A percentile compares a stretch with the other conserved stretches of the same genome.
phyloP scores from a whole-genome alignment of 1,140 invertebrate species.

The Tetramorium alpestre region DNA sequence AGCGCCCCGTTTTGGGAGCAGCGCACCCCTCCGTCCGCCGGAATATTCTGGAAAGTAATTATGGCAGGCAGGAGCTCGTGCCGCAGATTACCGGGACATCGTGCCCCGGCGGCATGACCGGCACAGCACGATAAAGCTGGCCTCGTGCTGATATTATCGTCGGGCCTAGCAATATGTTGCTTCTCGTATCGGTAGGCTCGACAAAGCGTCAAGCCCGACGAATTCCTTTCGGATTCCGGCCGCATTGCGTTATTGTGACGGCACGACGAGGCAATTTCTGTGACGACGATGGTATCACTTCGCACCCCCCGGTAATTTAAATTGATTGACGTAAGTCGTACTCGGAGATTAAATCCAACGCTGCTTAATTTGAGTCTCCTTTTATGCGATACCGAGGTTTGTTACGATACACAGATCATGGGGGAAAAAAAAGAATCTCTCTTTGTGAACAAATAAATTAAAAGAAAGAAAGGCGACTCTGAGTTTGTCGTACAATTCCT shows the following conservation, averaged over 20 bases:
- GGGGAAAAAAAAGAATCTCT: background rate
- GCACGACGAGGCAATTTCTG: background rate
- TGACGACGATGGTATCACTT: background rate
- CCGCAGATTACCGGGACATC: conserved; percentile 7
- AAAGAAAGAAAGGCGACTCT: background rate
- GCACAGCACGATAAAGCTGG: background rate
- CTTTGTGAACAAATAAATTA: background rate
- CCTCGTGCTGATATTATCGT: conserved; percentile 37
- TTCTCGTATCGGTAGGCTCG: background rate
- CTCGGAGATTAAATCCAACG: background rate
- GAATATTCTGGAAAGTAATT: conserved; percentile 41
- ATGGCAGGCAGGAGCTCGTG: background rate
- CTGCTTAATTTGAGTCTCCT: background rate
- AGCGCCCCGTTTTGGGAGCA: background rate
- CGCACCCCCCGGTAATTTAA: background rate
- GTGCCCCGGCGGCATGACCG: background rate
- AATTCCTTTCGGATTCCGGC: background rate
- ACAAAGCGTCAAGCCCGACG: conserved; percentile 11
- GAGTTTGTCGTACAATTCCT: background rate
- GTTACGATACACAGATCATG: background rate
- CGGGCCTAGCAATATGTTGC: background rate
- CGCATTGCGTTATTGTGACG: background rate
- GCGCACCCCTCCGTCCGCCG: background rate
- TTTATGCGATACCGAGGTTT: background rate
- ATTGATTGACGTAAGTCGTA: background rate